These are phyloP conservation scores for Linyphia triangularis DNA, from an alignment of 2,888 invertebrate genomes.

Conservation along the genomic window DNA sequence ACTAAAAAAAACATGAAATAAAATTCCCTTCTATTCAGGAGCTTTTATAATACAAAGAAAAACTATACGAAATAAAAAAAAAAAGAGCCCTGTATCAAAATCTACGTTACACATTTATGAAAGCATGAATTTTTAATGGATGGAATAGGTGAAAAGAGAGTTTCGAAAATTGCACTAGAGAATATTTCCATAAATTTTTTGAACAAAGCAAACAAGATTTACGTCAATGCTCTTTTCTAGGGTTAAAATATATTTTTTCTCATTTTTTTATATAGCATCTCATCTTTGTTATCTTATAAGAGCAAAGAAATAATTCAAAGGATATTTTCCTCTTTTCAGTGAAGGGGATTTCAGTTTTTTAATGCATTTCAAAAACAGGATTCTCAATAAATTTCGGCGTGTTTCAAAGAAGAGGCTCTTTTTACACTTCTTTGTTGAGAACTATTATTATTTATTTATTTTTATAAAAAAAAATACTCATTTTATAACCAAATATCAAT, in stretches of 20 bases:
- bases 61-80: not conserved
- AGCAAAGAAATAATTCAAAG: slow-evolving; percentile 3
- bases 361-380: not conserved
- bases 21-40: not conserved
- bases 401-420: not conserved
- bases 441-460: no score
- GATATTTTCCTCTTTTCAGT: not conserved
- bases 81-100: not conserved
- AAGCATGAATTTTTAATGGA: slow-evolving; percentile 3
- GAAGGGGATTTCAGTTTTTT: not conserved
- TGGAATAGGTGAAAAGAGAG: not conserved
- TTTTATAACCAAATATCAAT: no score
- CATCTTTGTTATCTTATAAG: not conserved
- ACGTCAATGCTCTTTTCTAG: not conserved
- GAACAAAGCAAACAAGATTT: not conserved
- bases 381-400: not conserved
- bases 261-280: not conserved
- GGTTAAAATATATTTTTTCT: not conserved
- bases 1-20: not conserved
- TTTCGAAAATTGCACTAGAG: not conserved
- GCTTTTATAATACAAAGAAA: not conserved
- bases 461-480: no score
- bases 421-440: not conserved
- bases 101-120: slow-evolving; percentile 3
- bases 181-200: not conserved